A percentile compares a stretch with the other conserved stretches of the same genome.
phyloP scores from a whole-genome alignment of 92 coral and sea anemone genomes.

The Meandrina meandrites region DNA sequence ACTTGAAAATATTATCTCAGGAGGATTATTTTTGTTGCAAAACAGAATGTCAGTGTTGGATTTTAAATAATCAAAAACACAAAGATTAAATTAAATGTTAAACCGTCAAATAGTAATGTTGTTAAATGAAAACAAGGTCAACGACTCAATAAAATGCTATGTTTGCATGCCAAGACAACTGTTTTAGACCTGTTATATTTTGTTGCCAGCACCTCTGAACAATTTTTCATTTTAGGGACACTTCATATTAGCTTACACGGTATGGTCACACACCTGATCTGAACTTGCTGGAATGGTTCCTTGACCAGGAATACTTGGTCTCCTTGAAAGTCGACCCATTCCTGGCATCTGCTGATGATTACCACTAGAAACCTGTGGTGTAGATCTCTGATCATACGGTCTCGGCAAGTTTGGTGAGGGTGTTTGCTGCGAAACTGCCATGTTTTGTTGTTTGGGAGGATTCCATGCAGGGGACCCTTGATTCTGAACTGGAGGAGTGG shows the following conservation, averaged over 20 bases:
- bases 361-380: constrained; percentile 16
- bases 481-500: constrained; percentile 76
- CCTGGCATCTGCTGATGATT: constrained; percentile 33
- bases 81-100: not conserved
- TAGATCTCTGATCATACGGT: constrained; percentile 35
- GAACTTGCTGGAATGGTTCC: constrained; percentile 9
- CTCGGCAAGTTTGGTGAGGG: constrained; percentile 17
- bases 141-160: not conserved
- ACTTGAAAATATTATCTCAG: not conserved
- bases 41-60: not conserved
- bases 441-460: constrained; percentile 56
- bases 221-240: not conserved
- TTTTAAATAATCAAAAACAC: not conserved
- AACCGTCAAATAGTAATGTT: not conserved
- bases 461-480: constrained; percentile 69
- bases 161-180: too few species aligned
- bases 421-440: constrained; percentile 30
- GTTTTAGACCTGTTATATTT: too few species aligned
- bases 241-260: not conserved
- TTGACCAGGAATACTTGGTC: constrained; percentile 19
- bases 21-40: not conserved
- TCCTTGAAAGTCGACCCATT: constrained; percentile 16
- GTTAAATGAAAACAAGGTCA: not conserved
- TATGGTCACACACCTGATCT: constrained; percentile 17
- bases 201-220: not conserved